These are phyloP conservation scores for Cyclopterus lumpus DNA, from an alignment of 2,797 vertebrate genomes.

Conservation along the genomic window DNA sequence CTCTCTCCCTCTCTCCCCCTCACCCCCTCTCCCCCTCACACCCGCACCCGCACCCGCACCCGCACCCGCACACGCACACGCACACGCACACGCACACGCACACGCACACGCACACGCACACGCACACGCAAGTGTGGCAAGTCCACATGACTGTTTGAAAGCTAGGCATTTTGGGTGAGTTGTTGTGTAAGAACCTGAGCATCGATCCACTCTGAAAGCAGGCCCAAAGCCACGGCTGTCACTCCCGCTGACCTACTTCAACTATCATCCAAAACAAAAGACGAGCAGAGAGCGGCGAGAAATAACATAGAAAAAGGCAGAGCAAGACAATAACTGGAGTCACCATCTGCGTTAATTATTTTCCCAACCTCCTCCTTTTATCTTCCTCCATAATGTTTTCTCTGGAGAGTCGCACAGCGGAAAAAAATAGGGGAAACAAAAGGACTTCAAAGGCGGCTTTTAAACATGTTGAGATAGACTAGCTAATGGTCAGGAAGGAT, in stretches of 20 bases:
- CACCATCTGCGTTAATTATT: constrained; percentile 49
- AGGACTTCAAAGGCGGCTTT: constrained; percentile 55
- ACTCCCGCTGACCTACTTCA: constrained; percentile 78
- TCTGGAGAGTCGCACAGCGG: constrained; percentile 49
- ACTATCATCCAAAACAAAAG: constrained; percentile 70
- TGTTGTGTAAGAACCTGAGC: constrained; percentile 57
- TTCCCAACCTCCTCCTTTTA: constrained; percentile 53
- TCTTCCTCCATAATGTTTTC: constrained; percentile 61
- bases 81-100: background rate
- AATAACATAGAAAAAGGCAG: constrained; percentile 25
- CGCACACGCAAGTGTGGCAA: background rate
- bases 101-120: background rate
- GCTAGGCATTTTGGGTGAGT: constrained; percentile 55
- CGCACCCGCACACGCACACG: background rate
- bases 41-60: too few relatives aligned
- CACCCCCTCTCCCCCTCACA: too few relatives aligned
- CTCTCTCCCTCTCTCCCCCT: too few relatives aligned
- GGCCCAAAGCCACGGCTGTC: constrained; percentile 71
- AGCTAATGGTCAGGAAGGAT: constrained; percentile 56
- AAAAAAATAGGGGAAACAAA: constrained; percentile 40
- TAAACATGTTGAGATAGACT: constrained; percentile 51
- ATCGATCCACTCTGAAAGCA: constrained; percentile 76
- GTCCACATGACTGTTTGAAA: constrained; percentile 52
- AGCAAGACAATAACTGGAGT: constrained; percentile 35
- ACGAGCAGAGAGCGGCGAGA: constrained; percentile 4